Conservation (phyloP, 1,140 invertebrate genomes). For the Ceratosolen fusciceps region DNA sequence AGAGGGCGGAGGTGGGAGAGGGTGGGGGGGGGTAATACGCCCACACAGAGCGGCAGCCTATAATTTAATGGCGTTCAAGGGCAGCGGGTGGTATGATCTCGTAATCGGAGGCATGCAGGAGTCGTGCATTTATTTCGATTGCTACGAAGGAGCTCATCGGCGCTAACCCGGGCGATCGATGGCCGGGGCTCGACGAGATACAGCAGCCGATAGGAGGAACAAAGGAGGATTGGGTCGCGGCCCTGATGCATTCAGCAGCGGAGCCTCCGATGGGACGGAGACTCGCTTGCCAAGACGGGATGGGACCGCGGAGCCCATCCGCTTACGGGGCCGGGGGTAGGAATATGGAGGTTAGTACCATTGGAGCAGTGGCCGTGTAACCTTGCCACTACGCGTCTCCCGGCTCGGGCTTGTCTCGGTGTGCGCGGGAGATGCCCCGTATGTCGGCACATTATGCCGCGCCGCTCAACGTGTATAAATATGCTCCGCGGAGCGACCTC, state of each 20-base stretch:
- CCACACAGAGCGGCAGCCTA: background rate
- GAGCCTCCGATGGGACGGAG: background rate
- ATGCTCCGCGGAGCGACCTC: constrained; percentile 52
- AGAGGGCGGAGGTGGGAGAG: no score
- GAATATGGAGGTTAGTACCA: constrained; percentile 61
- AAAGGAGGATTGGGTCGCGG: background rate
- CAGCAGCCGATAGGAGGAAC: background rate
- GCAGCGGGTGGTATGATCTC: background rate
- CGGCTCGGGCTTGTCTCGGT: background rate
- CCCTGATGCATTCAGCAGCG: background rate
- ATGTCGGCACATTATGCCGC: background rate
- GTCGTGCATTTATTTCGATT: background rate
- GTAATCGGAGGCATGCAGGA: background rate
- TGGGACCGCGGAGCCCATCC: background rate
- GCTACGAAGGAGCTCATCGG: background rate
- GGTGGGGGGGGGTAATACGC: no score
- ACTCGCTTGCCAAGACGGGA: background rate
- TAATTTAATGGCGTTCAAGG: background rate
- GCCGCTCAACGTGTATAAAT: constrained; percentile 57
- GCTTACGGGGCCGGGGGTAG: constrained; percentile 29
- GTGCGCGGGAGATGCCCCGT: background rate
- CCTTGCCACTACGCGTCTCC: constrained; percentile 58
- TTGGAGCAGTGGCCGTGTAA: constrained; percentile 67
- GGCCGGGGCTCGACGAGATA: background rate
- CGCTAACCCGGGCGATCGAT: background rate